phyloP scores from a whole-genome alignment of 2,797 vertebrate species.

The Cossypha polioptera region DNA sequence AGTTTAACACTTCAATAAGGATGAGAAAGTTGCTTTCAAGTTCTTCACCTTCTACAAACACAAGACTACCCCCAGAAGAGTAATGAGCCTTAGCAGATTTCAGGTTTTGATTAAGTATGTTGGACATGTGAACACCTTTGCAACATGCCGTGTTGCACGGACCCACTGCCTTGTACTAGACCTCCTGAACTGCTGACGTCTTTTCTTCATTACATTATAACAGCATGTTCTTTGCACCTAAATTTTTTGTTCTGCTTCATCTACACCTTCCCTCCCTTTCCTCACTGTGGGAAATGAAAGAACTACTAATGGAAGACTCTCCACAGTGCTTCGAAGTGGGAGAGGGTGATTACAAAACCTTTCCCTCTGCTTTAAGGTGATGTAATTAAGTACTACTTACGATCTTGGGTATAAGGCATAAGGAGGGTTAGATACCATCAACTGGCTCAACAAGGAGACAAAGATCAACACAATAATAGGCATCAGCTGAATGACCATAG shows the following conservation, averaged over 20 bases:
- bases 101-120: background rate
- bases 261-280: background rate
- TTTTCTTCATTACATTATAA: background rate
- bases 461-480: slow-evolving; percentile 94
- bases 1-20: background rate
- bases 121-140: background rate
- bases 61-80: background rate
- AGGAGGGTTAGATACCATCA: slow-evolving; percentile 96
- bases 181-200: background rate
- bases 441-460: slow-evolving; percentile 93
- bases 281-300: background rate
- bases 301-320: background rate
- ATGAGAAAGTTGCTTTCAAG: background rate
- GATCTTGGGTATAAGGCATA: slow-evolving; percentile 93
- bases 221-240: background rate
- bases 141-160: background rate
- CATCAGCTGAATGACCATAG: slow-evolving; percentile 98
- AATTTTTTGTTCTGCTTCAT: background rate
- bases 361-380: background rate
- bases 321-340: background rate
- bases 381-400: slow-evolving; percentile 78
- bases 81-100: background rate
- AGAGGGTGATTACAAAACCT: background rate
- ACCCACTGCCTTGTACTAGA: background rate
- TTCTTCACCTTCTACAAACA: background rate